These are phyloP conservation scores for Bombus affinis DNA, from an alignment of 1,140 invertebrate genomes.

Conservation along the genomic window DNA sequence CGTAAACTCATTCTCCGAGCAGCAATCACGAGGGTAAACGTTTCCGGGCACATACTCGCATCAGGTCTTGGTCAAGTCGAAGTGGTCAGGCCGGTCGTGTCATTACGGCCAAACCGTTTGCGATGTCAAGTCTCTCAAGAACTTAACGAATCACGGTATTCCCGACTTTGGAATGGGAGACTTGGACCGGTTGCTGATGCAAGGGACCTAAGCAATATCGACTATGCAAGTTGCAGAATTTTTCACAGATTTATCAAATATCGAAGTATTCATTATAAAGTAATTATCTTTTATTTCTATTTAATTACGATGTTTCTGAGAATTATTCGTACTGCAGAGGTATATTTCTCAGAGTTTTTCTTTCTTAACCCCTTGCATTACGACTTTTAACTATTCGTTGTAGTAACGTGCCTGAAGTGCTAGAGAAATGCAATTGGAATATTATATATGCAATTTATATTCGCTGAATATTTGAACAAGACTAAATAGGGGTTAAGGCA, in stretches of 20 bases:
- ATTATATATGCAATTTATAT: not conserved
- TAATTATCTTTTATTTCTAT: not conserved
- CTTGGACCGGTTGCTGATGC: slow-evolving; percentile 28
- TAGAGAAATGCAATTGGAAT: not conserved
- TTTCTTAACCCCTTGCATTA: not conserved
- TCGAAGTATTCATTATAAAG: not conserved
- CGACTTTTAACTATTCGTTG: not conserved
- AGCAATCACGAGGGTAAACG: slow-evolving; percentile 1
- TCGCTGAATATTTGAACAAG: too few species aligned
- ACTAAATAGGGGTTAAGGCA: too few species aligned
- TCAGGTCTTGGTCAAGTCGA: not conserved
- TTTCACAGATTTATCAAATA: not conserved
- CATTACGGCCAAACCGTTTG: slow-evolving; percentile 29
- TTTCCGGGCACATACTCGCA: slow-evolving; percentile 13
- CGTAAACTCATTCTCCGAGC: not conserved
- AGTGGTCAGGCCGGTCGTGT: slow-evolving; percentile 29
- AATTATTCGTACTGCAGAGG: not conserved
- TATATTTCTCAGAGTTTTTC: not conserved
- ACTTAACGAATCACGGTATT: slow-evolving; percentile 35
- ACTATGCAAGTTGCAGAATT: not conserved
- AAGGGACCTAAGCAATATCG: slow-evolving; percentile 30
- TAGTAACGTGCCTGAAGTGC: not conserved
- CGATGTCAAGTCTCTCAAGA: slow-evolving; percentile 19
- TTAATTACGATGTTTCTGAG: not conserved
- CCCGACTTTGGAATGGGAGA: slow-evolving; percentile 33